A percentile compares a stretch with the other conserved stretches of the same genome.
These are phyloP conservation scores for Plumapathes pennacea DNA, from an alignment of 92 coral and sea anemone genomes.

Conservation along the genomic window DNA sequence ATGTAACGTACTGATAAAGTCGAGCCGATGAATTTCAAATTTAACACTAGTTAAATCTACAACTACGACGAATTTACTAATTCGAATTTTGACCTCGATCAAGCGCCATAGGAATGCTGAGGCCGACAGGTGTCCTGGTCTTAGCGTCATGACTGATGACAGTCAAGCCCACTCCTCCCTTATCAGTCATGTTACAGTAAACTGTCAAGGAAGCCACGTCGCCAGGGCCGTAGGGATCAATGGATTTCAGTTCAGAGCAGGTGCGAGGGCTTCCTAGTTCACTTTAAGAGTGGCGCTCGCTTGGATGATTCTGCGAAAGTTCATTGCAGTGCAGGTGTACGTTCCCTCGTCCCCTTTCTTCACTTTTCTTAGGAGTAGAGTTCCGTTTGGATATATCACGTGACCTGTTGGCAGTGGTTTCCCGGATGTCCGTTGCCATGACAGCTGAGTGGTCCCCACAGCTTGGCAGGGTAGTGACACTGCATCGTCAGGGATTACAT, in stretches of 20 bases:
- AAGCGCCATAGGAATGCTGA: too few relatives aligned
- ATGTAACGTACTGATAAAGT: too few relatives aligned
- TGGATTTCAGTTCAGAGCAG: too few relatives aligned
- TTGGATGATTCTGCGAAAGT: conserved; percentile 18
- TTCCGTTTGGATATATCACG: conserved; percentile 36
- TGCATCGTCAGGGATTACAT: too few relatives aligned
- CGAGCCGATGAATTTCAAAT: too few relatives aligned
- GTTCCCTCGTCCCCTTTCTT: conserved; percentile 10
- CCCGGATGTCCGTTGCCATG: conserved; percentile 13
- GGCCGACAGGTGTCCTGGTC: conserved; percentile 31
- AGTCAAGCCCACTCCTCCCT: conserved; percentile 66
- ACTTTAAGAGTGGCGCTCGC: conserved; percentile 21
- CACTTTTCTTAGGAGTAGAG: conserved; percentile 8
- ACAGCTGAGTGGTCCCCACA: conserved; percentile 9
- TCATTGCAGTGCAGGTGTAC: conserved; percentile 48
- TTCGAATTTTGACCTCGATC: too few relatives aligned
- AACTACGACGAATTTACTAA: too few relatives aligned
- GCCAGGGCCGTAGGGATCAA: too few relatives aligned
- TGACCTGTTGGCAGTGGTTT: conserved; percentile 5
- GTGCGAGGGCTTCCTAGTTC: neutral
- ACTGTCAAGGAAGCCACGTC: conserved; percentile 37
- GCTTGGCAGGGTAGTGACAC: conserved; percentile 13
- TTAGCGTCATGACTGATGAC: conserved; percentile 59
- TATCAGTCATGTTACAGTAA: conserved; percentile 68
- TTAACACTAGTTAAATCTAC: too few relatives aligned